phyloP scores from a whole-genome alignment of 2,888 invertebrate species.

The Drosophila meridionalis region DNA sequence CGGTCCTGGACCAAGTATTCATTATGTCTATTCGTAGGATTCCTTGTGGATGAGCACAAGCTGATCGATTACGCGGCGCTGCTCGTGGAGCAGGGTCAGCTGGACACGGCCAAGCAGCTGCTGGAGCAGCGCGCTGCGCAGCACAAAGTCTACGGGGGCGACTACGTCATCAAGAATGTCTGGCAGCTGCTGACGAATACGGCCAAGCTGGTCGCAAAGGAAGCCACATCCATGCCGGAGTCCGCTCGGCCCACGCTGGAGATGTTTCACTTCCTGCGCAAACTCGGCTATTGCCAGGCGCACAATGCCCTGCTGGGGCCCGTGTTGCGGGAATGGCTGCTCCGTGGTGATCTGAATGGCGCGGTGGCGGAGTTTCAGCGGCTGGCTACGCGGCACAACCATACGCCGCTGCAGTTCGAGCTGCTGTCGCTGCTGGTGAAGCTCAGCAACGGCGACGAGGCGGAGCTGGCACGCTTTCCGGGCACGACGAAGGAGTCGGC shows the following conservation, averaged over 20 bases:
- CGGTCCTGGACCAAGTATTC: not conserved
- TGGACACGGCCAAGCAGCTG: conserved; percentile 83
- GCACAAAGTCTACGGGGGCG: conserved; percentile 84
- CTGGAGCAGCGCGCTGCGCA: conserved; percentile 86
- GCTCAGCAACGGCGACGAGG: conserved; percentile 72
- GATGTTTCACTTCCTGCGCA: conserved; percentile 86
- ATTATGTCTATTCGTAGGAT: conserved; percentile 79
- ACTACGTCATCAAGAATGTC: conserved; percentile 87
- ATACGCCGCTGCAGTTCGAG: conserved; percentile 89
- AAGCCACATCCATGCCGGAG: conserved; percentile 26
- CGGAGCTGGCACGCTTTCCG: conserved; percentile 56
- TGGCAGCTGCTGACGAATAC: conserved; percentile 87
- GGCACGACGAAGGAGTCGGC: conserved; percentile 72
- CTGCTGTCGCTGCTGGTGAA: conserved; percentile 85
- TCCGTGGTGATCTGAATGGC: conserved; percentile 85
- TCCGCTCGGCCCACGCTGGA: conserved; percentile 83
- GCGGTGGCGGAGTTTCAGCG: conserved; percentile 87
- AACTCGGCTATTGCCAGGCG: conserved; percentile 86
- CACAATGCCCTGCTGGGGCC: conserved; percentile 88
- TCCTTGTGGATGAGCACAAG: conserved; percentile 88
- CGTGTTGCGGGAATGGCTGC: conserved; percentile 87
- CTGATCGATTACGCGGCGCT: conserved; percentile 88
- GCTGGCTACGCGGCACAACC: conserved; percentile 86
- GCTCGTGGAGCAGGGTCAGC: conserved; percentile 85
- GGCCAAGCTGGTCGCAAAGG: conserved; percentile 78